These are phyloP conservation scores for Alauda arvensis DNA, from an alignment of 2,797 vertebrate genomes.

Conservation along the genomic window DNA sequence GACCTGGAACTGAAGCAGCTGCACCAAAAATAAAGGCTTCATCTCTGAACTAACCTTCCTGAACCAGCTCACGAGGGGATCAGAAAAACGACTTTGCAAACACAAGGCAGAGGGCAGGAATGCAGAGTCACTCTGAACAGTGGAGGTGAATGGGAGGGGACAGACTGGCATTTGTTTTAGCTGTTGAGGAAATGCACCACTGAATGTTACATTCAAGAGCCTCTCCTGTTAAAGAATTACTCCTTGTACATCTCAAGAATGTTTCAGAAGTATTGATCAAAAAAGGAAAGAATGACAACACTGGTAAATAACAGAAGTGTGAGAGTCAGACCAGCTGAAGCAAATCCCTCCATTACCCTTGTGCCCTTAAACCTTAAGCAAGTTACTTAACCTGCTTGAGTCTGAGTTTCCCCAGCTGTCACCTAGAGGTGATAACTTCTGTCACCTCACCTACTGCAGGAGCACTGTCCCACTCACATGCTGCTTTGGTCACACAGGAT, in stretches of 20 bases:
- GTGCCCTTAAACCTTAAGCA: background rate
- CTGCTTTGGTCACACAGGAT: background rate
- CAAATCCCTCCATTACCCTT: background rate
- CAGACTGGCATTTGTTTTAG: background rate
- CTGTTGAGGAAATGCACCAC: background rate
- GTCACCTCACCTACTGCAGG: background rate
- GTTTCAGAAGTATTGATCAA: background rate
- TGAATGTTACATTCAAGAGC: background rate
- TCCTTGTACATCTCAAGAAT: background rate
- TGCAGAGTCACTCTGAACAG: background rate
- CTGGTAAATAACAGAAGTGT: background rate
- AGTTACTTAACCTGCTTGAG: background rate
- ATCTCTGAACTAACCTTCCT: background rate
- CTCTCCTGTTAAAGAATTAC: background rate
- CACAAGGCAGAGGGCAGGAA: background rate
- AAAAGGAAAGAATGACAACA: background rate
- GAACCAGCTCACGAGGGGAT: background rate
- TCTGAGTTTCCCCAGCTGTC: background rate
- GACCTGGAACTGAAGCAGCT: background rate
- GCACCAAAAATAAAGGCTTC: background rate
- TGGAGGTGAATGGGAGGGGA: background rate
- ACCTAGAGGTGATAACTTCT: background rate
- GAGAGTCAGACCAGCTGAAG: background rate
- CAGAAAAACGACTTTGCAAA: background rate
- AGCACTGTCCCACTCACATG: background rate